These are phyloP conservation scores for Drosophila phalerata DNA, from an alignment of 2,888 invertebrate genomes.

Conservation along the genomic window DNA sequence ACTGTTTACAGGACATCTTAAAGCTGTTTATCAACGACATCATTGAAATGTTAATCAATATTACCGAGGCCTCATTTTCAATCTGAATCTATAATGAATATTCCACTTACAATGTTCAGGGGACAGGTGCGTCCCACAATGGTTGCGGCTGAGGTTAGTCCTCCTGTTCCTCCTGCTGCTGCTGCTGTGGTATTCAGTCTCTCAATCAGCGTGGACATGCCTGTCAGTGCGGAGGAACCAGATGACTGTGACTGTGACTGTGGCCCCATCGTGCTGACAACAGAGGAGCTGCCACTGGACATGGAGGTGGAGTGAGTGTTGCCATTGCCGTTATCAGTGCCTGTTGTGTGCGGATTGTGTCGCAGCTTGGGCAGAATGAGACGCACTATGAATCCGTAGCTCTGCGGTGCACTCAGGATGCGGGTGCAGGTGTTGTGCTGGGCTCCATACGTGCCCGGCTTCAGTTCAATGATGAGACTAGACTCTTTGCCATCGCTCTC, in stretches of 20 bases:
- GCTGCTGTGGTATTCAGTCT: conserved; percentile 58
- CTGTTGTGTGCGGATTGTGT: conserved; percentile 51
- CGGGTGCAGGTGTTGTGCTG: conserved; percentile 80
- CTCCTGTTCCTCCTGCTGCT: conserved; percentile 16
- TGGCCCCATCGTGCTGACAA: conserved; percentile 43
- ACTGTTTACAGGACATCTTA: not conserved
- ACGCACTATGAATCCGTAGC: conserved; percentile 84
- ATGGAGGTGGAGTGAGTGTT: conserved; percentile 13
- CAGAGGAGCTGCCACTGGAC: conserved; percentile 16
- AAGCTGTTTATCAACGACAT: not conserved
- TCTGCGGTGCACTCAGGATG: conserved; percentile 83
- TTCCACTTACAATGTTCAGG: conserved; percentile 83
- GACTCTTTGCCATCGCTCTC: conserved; percentile 85
- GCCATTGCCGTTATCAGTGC: conserved; percentile 24
- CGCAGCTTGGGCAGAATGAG: conserved; percentile 83
- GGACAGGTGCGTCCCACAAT: conserved; percentile 81
- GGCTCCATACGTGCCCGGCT: conserved; percentile 72
- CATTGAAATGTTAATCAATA: conserved; percentile 7
- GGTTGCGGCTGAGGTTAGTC: conserved; percentile 37
- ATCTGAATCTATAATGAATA: conserved; percentile 17
- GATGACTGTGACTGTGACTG: conserved; percentile 6
- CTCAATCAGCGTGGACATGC: conserved; percentile 61
- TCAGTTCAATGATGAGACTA: conserved; percentile 84
- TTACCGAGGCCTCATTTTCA: not conserved
- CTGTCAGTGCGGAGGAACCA: conserved; percentile 40